Base-by-base conservation (phyloP, 2,797 vertebrate genomes). In the Meda fulgida region DNA sequence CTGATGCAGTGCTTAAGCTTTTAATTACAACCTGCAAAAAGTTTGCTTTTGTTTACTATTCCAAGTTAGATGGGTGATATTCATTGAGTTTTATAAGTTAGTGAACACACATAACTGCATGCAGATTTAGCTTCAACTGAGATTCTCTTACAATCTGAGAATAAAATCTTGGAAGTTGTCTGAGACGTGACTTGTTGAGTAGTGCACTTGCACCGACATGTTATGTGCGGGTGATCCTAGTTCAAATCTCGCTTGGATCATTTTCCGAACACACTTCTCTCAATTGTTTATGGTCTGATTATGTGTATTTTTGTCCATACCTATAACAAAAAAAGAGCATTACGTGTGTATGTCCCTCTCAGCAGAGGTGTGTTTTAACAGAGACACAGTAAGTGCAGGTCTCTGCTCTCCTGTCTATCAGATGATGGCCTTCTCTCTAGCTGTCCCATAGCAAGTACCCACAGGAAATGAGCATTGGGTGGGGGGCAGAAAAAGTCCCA, bases 381-480 rank as follows among this genome's bases (percentile, higher is more conserved):
- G 46, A 53, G 40, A 40, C 69, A 73, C 75, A 38, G 55, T 83
- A 31, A 31, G 31, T 36, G 36, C 21, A 83, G 51, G 53, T 63
- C 75, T 78, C 34, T 60, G 58, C 55, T 76, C 58, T 81, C 69
- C 69, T 65, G 77, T 60, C 38, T 82, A 21, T 82, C 43, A 83
- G 70, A 78, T 72, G 48, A 82, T 60, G 80, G 78, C 87, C 72
- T 82, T 38, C 67, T 80, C 58, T 86, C 79, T 81, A 11, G 29
- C 73, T 65, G 85, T 88, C 79, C 88, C 77, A 91, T 84, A 89
- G 80, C 80, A 78, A 48, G 85, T 88, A 93, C 83, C 87, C 93
- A 85, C 91, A 94, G 93, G 94, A 94, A 94, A 93, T 94, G 92
- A 92, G 91, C 93, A 80, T 86, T 1, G 92, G 92, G 91, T 92